These are phyloP conservation scores for Chrysolina oricalcia DNA, from an alignment of 2,888 invertebrate species.

Conservation along the genomic window DNA sequence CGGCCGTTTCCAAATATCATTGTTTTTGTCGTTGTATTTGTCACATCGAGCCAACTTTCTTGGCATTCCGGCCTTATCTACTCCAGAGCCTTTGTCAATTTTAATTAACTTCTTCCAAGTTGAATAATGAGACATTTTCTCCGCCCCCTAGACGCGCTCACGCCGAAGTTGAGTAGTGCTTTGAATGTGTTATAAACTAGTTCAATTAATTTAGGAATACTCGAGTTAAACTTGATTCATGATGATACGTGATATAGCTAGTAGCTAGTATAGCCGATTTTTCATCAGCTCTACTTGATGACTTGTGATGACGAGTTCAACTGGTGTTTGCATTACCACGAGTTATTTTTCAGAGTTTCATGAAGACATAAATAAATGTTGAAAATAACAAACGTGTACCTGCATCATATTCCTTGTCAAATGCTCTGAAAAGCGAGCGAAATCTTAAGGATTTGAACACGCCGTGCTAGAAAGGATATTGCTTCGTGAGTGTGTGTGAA, in stretches of 20 bases:
- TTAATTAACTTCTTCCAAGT: constrained; percentile 49
- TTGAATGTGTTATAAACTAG: neutral
- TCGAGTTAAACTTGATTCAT: neutral
- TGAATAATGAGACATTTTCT: constrained; percentile 44
- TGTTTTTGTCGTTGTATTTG: constrained; percentile 47
- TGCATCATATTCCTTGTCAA: too few species aligned
- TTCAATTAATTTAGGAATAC: neutral
- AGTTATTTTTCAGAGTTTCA: too few species aligned
- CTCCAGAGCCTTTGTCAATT: constrained; percentile 48
- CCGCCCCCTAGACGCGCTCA: constrained; percentile 7
- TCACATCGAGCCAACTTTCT: constrained; percentile 44
- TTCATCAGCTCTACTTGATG: neutral
- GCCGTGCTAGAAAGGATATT: too few species aligned
- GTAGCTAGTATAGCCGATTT: neutral
- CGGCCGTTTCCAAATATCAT: constrained; percentile 33
- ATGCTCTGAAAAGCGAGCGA: too few species aligned
- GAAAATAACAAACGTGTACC: neutral
- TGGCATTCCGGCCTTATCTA: constrained; percentile 44
- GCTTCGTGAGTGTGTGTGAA: too few species aligned
- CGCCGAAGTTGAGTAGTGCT: neutral
- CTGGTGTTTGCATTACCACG: neutral
- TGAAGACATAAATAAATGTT: neutral
- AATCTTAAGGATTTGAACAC: too few species aligned
- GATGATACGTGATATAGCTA: neutral
- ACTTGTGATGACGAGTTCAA: neutral